Evolutionary conservation across 2,888 invertebrate genomes (phyloP).

Genomic region (Monochamus alternatus): DNA sequence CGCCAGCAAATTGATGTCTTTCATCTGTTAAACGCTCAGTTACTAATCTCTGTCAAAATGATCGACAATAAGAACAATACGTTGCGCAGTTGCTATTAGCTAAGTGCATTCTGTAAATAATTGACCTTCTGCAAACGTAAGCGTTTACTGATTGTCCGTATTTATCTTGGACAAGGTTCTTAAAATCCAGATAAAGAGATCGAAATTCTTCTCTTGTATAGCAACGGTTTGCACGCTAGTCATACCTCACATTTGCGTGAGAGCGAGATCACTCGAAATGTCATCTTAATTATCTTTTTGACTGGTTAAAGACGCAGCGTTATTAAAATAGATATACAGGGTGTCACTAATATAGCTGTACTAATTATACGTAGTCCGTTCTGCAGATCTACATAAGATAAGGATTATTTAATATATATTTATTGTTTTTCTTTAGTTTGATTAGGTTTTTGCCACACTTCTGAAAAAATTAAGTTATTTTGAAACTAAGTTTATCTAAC

Average conservation of each 20-base stretch:
- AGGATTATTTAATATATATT: too few species aligned
- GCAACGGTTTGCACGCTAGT: conserved; percentile 25
- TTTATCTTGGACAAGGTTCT: conserved; percentile 28
- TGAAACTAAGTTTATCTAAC: too few species aligned
- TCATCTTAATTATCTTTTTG: background rate
- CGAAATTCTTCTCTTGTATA: conserved; percentile 19
- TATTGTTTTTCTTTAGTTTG: too few species aligned
- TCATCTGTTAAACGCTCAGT: too few species aligned
- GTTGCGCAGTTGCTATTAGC: background rate
- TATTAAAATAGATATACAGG: too few species aligned
- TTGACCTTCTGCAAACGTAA: conserved; percentile 11
- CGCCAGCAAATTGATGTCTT: too few species aligned
- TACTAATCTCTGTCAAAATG: too few species aligned
- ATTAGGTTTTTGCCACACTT: too few species aligned
- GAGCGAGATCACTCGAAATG: background rate
- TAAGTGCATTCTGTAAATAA: conserved; percentile 20
- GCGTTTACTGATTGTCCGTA: conserved; percentile 8
- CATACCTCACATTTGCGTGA: background rate
- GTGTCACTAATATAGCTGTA: too few species aligned
- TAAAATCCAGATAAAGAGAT: conserved; percentile 23
- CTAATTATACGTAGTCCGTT: too few species aligned
- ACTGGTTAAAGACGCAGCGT: background rate
- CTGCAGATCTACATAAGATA: too few species aligned
- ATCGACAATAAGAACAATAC: background rate
- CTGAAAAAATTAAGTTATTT: too few species aligned